A percentile compares a stretch with the other conserved stretches of the same genome.
Evolutionary conservation across 1,140 invertebrate species (phyloP).

Genomic region (Drosophila teissieri): DNA sequence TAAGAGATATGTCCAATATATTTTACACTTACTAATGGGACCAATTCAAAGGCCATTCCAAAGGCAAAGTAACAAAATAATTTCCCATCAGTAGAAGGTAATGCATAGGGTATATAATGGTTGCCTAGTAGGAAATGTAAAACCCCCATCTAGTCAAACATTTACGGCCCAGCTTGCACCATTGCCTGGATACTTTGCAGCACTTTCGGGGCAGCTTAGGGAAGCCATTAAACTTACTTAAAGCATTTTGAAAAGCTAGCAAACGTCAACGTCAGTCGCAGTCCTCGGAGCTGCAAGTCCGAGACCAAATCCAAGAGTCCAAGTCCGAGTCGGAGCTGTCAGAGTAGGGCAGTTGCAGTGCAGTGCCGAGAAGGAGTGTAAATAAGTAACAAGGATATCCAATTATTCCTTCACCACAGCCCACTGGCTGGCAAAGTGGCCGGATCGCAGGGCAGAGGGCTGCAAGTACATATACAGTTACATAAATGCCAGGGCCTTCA

Average conservation of each 20-base stretch:
- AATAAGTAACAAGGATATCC: conserved; percentile 81
- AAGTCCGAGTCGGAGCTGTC: conserved; percentile 37
- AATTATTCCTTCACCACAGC: conserved; percentile 69
- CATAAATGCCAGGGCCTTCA: conserved; percentile 33
- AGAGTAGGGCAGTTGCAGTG: conserved; percentile 13
- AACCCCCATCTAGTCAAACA: conserved; percentile 28
- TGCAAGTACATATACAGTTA: conserved; percentile 17
- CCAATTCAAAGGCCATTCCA: too few relatives aligned
- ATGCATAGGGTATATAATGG: conserved; percentile 15
- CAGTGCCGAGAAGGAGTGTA: conserved; percentile 42
- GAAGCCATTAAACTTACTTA: conserved; percentile 79
- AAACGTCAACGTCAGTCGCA: conserved; percentile 70
- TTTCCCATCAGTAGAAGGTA: background rate
- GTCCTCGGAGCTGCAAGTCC: conserved; percentile 38
- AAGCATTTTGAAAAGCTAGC: conserved; percentile 75
- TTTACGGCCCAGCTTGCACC: conserved; percentile 20
- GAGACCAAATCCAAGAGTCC: conserved; percentile 12
- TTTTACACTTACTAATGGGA: background rate
- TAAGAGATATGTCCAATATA: background rate
- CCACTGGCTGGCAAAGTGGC: conserved; percentile 24
- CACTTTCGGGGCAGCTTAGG: conserved; percentile 62
- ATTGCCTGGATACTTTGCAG: conserved; percentile 49
- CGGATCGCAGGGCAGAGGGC: background rate
- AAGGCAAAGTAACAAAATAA: background rate
- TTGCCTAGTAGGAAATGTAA: background rate